Conservation (phyloP, 2,797 vertebrate genomes). For the Psittacula echo region DNA sequence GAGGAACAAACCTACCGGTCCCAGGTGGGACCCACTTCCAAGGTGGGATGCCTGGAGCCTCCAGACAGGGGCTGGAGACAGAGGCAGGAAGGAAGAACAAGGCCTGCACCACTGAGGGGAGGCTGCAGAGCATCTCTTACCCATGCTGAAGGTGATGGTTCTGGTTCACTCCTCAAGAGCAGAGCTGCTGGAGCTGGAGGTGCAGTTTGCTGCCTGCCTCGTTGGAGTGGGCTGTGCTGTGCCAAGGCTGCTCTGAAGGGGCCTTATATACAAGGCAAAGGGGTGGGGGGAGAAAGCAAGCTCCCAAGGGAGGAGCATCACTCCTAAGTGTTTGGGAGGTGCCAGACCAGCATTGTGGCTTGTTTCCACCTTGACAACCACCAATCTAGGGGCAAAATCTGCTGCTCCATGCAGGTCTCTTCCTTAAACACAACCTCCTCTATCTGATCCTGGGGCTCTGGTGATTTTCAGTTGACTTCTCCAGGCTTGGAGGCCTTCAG, state of each 20-base stretch:
- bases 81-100: too few species aligned
- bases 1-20: background rate
- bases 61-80: background rate
- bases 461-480: background rate
- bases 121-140: background rate
- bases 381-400: background rate
- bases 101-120: background rate
- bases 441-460: background rate
- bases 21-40: background rate
- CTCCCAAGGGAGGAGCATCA: conserved; percentile 3
- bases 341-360: background rate
- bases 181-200: background rate
- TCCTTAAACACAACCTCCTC: background rate
- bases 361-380: background rate
- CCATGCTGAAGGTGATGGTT: background rate
- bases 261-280: background rate
- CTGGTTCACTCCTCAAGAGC: background rate
- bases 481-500: background rate
- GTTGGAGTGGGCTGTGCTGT: background rate
- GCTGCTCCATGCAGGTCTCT: conserved; percentile 17
- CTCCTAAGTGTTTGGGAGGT: background rate
- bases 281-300: background rate
- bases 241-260: background rate
- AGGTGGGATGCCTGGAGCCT: background rate
- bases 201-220: background rate